These are phyloP conservation scores for Eidolon dupreanum DNA, from an alignment of 2,797 vertebrate species.

Conservation along the genomic window DNA sequence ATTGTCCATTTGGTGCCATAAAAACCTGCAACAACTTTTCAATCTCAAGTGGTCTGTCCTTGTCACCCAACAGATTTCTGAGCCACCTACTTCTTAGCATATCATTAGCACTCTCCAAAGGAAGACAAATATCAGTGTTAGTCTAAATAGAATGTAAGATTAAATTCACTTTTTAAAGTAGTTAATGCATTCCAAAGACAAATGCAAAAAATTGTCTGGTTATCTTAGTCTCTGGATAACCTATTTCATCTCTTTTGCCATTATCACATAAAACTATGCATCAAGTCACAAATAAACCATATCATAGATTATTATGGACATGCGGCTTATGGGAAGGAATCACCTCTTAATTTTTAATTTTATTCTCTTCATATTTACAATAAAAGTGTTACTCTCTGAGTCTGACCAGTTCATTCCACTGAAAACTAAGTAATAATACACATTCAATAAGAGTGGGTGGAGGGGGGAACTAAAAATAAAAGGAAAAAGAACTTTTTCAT, in stretches of 20 bases:
- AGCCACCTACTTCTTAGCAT: not conserved
- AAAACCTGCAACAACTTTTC: not conserved
- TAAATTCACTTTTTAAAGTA: not conserved
- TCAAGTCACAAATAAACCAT: not conserved
- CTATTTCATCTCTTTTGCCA: not conserved
- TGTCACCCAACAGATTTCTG: not conserved
- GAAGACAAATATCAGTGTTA: not conserved
- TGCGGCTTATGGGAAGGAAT: not conserved
- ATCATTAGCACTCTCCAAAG: not conserved
- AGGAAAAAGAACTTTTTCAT: not conserved
- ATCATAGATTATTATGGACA: not conserved
- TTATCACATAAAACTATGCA: not conserved
- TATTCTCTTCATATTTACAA: slow-evolving; percentile 7
- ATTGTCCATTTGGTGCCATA: not conserved
- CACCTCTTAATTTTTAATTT: slow-evolving; percentile 11
- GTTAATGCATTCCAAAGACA: not conserved
- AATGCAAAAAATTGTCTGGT: not conserved
- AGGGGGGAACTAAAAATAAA: not conserved
- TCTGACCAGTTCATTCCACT: not conserved
- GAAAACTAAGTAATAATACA: not conserved
- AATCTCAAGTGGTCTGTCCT: not conserved
- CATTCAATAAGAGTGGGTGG: not conserved
- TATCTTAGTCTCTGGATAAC: not conserved
- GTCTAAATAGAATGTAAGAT: not conserved
- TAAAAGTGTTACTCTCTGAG: slow-evolving; percentile 8